phyloP scores from a whole-genome alignment of 2,113 vertebrate species.

The Tragelaphus imberbis region DNA sequence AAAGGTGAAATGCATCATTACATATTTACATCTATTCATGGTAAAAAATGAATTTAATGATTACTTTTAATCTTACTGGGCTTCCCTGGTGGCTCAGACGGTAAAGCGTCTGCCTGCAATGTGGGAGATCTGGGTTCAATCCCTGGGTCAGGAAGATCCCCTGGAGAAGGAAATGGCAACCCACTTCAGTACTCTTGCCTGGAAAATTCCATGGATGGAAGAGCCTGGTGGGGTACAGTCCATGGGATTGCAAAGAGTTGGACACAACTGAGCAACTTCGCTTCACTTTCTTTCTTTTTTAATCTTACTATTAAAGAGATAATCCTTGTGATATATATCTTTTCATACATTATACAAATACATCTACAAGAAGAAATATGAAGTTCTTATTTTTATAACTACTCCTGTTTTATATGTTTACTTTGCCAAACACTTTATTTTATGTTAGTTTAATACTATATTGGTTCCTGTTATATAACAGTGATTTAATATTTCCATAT shows the following conservation, averaged over 20 bases:
- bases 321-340: not conserved
- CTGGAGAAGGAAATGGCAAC: too few relatives aligned
- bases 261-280: too few relatives aligned
- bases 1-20: not conserved
- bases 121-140: too few relatives aligned
- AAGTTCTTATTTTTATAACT: slow-evolving; percentile 7
- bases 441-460: not conserved
- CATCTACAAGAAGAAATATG: not conserved
- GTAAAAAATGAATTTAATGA: not conserved
- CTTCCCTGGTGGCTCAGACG: too few relatives aligned
- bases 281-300: not conserved
- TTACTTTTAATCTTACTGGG: not conserved
- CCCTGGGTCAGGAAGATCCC: too few relatives aligned
- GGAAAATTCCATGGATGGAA: too few relatives aligned
- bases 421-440: not conserved
- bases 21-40: not conserved
- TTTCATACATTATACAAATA: not conserved
- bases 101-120: too few relatives aligned
- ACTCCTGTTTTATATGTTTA: not conserved
- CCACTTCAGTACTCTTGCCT: too few relatives aligned
- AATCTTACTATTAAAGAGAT: not conserved
- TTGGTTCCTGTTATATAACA: not conserved
- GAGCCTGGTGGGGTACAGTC: too few relatives aligned
- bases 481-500: not conserved
- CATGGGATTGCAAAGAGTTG: too few relatives aligned